These are phyloP conservation scores for Notamacropus eugenii DNA, from an alignment of 2,797 vertebrate genomes.

Conservation along the genomic window DNA sequence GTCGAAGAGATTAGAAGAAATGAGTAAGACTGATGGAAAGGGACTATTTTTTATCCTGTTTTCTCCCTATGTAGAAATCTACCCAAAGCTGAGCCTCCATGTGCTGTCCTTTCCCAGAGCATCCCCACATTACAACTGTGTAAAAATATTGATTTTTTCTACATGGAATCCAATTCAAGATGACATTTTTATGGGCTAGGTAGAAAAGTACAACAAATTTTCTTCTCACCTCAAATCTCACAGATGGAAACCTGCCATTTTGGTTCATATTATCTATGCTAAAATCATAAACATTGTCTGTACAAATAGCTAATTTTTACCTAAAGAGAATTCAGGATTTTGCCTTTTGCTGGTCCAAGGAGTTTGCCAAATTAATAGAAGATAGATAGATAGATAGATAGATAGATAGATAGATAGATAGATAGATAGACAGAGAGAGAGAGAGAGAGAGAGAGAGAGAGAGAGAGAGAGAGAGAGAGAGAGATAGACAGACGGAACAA, in stretches of 20 bases:
- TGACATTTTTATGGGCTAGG: slow-evolving; percentile 51
- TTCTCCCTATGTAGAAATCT: background rate
- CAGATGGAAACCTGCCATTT: slow-evolving; percentile 73
- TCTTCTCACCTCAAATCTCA: slow-evolving; percentile 67
- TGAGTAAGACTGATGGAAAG: background rate
- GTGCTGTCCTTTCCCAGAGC: slow-evolving; percentile 48
- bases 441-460: background rate
- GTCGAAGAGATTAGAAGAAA: background rate
- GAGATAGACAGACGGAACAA: background rate
- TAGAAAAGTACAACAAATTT: slow-evolving; percentile 72
- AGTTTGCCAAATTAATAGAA: background rate
- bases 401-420: background rate
- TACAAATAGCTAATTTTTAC: slow-evolving; percentile 59
- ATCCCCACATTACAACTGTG: slow-evolving; percentile 43
- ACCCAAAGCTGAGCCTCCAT: background rate
- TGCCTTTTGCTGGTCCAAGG: slow-evolving; percentile 17
- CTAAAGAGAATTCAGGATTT: slow-evolving; percentile 50
- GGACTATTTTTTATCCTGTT: background rate
- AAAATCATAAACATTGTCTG: slow-evolving; percentile 49
- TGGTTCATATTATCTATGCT: slow-evolving; percentile 53
- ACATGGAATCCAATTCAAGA: slow-evolving; percentile 55
- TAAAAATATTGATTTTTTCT: slow-evolving; percentile 59
- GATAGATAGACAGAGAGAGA: background rate
- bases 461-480: background rate
- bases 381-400: background rate